Evolutionary conservation across 1,140 invertebrate species (phyloP).

Genomic region (Drosophila mojavensis): DNA sequence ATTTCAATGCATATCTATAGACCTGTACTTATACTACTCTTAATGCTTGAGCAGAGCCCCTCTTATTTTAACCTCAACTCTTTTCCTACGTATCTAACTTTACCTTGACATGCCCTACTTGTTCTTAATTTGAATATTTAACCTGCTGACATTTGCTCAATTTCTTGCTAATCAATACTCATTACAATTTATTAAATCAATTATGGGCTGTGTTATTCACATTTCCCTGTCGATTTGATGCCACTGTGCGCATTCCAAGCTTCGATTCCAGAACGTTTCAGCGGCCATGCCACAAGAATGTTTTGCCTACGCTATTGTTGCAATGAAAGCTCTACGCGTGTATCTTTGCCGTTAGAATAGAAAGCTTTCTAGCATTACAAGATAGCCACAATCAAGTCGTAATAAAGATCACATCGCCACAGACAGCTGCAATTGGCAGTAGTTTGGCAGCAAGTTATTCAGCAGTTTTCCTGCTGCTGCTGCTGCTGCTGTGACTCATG

Average conservation of each 20-base stretch:
- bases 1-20: no score
- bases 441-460: conserved; percentile 4
- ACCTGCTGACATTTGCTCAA: neutral
- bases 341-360: conserved; percentile 62
- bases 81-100: no score
- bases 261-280: conserved; percentile 57
- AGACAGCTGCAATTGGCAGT: conserved; percentile 4
- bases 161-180: neutral
- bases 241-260: conserved; percentile 56
- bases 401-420: conserved; percentile 4
- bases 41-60: no score
- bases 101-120: neutral
- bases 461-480: conserved; percentile 11
- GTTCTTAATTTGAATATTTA: neutral
- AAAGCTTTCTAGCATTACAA: conserved; percentile 40
- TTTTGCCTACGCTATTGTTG: conserved; percentile 11
- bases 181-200: neutral
- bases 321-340: conserved; percentile 40
- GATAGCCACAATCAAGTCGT: neutral
- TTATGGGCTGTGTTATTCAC: neutral
- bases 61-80: no score
- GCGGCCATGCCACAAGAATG: conserved; percentile 47
- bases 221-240: neutral
- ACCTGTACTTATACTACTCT: no score
- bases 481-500: conserved; percentile 40